A percentile compares a stretch with the other conserved stretches of the same genome.
These are phyloP conservation scores for Hirtodrosophila alboralis DNA, from an alignment of 2,888 invertebrate genomes.

Conservation along the genomic window DNA sequence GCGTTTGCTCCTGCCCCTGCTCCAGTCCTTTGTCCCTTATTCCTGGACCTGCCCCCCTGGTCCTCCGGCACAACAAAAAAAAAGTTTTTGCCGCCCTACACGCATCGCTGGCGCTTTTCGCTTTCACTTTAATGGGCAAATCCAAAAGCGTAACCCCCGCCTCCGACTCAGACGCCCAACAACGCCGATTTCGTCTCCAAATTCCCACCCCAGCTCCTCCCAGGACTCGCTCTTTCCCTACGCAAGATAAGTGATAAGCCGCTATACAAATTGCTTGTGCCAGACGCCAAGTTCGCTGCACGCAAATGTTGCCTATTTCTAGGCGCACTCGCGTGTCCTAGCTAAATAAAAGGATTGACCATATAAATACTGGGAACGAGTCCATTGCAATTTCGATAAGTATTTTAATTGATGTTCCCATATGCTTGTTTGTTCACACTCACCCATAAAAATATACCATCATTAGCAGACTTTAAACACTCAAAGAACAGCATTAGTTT, in stretches of 20 bases:
- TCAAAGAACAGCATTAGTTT: too few relatives aligned
- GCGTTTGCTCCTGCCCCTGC: background rate
- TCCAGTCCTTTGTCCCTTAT: conserved; percentile 3
- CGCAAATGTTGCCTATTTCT: conserved; percentile 37
- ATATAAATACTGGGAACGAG: conserved; percentile 3
- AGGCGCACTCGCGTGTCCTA: conserved; percentile 28
- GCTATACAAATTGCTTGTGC: conserved; percentile 60
- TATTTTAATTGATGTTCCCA: conserved; percentile 4
- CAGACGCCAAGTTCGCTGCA: conserved; percentile 29
- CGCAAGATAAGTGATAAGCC: conserved; percentile 74
- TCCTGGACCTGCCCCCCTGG: too few relatives aligned
- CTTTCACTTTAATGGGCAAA: conserved; percentile 60
- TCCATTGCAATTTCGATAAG: conserved; percentile 7
- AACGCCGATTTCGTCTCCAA: background rate
- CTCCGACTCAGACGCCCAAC: background rate
- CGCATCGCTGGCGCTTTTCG: conserved; percentile 62
- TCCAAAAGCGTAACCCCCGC: conserved; percentile 48
- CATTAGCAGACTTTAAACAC: too few relatives aligned
- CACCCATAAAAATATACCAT: background rate
- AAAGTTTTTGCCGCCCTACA: conserved; percentile 56
- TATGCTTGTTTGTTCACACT: background rate
- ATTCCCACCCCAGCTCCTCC: background rate
- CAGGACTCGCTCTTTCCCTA: background rate
- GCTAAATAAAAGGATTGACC: conserved; percentile 49
- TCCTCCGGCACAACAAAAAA: conserved; percentile 4